Evolutionary conservation across 2,888 invertebrate genomes (phyloP).

Genomic region (Sinopyrophorus schimmeli): DNA sequence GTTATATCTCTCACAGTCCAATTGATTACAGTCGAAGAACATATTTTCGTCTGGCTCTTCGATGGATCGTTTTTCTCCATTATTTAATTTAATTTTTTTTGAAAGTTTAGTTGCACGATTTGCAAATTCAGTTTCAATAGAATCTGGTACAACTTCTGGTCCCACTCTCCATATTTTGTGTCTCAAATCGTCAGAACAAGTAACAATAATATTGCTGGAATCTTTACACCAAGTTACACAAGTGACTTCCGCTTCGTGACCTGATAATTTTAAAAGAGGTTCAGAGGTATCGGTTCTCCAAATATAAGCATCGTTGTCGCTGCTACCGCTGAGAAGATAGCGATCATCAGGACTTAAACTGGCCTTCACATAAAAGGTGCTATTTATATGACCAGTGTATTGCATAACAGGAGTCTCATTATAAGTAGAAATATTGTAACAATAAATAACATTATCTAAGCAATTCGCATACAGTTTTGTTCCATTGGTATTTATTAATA

Average conservation of each 20-base stretch:
- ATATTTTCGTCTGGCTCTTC: not conserved
- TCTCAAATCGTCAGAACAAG: conserved; percentile 81
- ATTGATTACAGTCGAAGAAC: not conserved
- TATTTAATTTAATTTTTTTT: not conserved
- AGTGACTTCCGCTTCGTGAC: conserved; percentile 85
- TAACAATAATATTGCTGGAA: conserved; percentile 68
- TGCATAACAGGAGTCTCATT: conserved; percentile 65
- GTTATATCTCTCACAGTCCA: too few relatives aligned
- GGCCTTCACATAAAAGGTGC: conserved; percentile 84
- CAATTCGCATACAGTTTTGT: conserved; percentile 81
- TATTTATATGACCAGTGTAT: conserved; percentile 75
- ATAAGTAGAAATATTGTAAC: conserved; percentile 77
- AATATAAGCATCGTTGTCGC: conserved; percentile 82
- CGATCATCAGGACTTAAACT: conserved; percentile 78
- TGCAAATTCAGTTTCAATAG: conserved; percentile 38
- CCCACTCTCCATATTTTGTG: conserved; percentile 78
- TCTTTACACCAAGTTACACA: conserved; percentile 79
- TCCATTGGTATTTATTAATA: conserved; percentile 71
- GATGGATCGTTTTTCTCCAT: not conserved
- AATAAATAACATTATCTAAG: conserved; percentile 84
- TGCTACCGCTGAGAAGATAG: conserved; percentile 87
- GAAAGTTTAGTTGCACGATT: conserved; percentile 35
- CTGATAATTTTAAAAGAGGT: conserved; percentile 71
- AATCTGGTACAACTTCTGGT: conserved; percentile 53
- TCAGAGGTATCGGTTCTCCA: conserved; percentile 72